Conservation (phyloP, 2,888 invertebrate genomes). For the Pristionchus entomophagus region DNA sequence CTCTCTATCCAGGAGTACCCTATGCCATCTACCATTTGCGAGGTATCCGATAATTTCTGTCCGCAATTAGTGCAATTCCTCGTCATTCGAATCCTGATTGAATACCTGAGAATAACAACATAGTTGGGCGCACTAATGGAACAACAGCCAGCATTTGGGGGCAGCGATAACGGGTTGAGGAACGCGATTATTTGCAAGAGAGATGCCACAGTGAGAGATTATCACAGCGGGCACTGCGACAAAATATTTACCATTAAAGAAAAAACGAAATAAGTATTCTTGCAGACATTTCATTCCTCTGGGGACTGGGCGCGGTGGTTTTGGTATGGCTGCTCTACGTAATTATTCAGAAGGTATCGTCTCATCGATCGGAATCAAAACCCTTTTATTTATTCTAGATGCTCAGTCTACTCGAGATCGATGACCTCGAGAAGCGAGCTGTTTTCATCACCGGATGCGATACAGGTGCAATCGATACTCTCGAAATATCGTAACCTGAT, state of each 20-base stretch:
- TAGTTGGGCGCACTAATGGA: not conserved
- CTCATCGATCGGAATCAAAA: not conserved
- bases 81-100: no score
- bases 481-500: not conserved
- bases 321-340: slow-evolving; percentile 8
- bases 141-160: not conserved
- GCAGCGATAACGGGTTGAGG: not conserved
- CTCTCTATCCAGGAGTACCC: slow-evolving; percentile 10
- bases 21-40: not conserved
- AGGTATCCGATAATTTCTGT: not conserved
- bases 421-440: slow-evolving; percentile 54
- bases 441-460: slow-evolving; percentile 70
- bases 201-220: no score
- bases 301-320: not conserved
- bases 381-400: not conserved
- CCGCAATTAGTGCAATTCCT: no score
- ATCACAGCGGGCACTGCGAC: no score
- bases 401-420: slow-evolving; percentile 54
- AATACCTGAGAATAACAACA: not conserved
- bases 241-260: no score
- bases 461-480: slow-evolving; percentile 51
- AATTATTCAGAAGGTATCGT: slow-evolving; percentile 18
- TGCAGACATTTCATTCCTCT: slow-evolving; percentile 24
- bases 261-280: no score
- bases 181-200: no score